These are phyloP conservation scores for Ceyx margarethae DNA, from an alignment of 2,113 vertebrate genomes.

Conservation along the genomic window DNA sequence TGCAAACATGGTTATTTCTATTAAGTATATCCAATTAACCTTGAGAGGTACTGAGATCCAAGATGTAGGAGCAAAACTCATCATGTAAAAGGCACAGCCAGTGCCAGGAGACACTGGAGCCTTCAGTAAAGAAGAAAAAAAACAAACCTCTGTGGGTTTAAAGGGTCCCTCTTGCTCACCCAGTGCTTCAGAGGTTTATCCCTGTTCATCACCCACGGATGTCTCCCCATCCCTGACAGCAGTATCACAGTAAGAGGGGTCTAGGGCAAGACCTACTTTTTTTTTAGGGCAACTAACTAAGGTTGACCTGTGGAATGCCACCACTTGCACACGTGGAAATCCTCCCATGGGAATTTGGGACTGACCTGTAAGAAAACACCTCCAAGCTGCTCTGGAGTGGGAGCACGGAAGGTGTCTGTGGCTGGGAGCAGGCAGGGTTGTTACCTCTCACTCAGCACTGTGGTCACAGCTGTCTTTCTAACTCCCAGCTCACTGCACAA, in stretches of 20 bases:
- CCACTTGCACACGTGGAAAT: neutral
- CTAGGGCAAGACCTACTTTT: neutral
- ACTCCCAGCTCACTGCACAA: neutral
- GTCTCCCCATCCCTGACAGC: fast-evolving
- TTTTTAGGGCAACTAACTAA: neutral
- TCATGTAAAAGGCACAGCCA: conserved; percentile 4
- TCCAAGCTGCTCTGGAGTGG: neutral
- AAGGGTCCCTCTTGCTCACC: neutral
- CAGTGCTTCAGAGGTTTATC: neutral
- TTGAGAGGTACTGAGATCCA: neutral
- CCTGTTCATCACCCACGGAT: neutral
- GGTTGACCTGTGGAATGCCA: neutral
- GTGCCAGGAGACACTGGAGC: neutral
- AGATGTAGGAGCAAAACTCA: neutral
- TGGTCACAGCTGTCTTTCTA: neutral
- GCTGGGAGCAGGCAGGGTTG: neutral
- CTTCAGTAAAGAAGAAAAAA: neutral
- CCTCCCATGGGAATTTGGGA: neutral
- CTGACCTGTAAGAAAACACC: neutral
- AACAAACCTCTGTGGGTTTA: neutral
- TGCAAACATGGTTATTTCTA: neutral
- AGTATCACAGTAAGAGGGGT: neutral
- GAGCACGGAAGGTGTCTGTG: neutral
- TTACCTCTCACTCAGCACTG: neutral
- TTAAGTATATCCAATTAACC: conserved; percentile 35